phyloP scores from a whole-genome alignment of 2,113 vertebrate genomes.

The Carassius auratus region DNA sequence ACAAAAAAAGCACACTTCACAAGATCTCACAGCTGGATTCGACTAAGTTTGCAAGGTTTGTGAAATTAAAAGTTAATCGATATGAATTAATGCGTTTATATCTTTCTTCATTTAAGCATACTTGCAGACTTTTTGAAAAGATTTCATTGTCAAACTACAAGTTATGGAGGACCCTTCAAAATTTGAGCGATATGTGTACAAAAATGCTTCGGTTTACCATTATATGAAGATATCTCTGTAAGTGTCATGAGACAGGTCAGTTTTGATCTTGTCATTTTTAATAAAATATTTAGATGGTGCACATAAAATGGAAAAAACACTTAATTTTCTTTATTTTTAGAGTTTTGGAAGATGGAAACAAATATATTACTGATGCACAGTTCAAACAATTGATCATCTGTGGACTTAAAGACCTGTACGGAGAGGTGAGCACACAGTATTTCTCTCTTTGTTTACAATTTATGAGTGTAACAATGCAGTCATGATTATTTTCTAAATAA shows the following conservation, averaged over 20 bases:
- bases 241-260: conserved; percentile 66
- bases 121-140: background rate
- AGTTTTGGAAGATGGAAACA: conserved; percentile 76
- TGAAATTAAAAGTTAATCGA: background rate
- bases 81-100: background rate
- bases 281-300: background rate
- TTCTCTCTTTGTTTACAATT: background rate
- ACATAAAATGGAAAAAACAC: background rate
- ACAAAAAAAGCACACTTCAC: too few species aligned
- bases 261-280: background rate
- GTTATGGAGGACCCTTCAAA: conserved; percentile 51
- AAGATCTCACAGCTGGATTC: too few species aligned
- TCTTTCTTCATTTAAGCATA: background rate
- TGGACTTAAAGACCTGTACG: conserved; percentile 83
- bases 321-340: conserved; percentile 58
- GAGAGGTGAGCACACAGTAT: conserved; percentile 79
- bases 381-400: conserved; percentile 86
- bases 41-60: too few species aligned
- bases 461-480: background rate
- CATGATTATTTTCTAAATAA: background rate
- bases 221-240: conserved; percentile 87
- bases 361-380: conserved; percentile 75
- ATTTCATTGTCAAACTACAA: background rate
- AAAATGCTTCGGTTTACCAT: conserved; percentile 78
- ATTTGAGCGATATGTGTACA: conserved; percentile 80